A percentile compares a stretch with the other conserved stretches of the same genome.
phyloP scores from a whole-genome alignment of 2,113 vertebrate genomes.

The Corythoichthys haematopterus region DNA sequence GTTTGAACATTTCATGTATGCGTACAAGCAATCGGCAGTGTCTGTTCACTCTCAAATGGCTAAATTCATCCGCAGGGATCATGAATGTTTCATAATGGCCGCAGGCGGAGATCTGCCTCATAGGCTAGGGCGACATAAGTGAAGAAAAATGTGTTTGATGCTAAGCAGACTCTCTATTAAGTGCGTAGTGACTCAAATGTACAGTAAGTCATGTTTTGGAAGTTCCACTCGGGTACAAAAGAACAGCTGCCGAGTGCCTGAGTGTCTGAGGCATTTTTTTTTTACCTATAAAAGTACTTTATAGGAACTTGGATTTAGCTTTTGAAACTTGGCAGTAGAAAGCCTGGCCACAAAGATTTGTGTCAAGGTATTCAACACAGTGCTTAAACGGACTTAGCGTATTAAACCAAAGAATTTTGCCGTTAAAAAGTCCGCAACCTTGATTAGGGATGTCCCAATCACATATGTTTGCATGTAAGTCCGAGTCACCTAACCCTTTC shows the following conservation, averaged over 20 bases:
- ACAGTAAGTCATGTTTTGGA: not conserved
- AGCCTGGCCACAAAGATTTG: no score
- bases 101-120: conserved; percentile 28
- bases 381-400: no score
- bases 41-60: conserved; percentile 15
- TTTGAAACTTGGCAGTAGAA: no score
- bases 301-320: no score
- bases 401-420: no score
- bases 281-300: conserved; percentile 31
- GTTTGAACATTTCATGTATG: not conserved
- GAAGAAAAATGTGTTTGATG: conserved; percentile 22
- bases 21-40: not conserved
- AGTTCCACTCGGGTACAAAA: not conserved
- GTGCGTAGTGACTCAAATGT: not conserved
- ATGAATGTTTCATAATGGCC: conserved; percentile 59
- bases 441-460: no score
- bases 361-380: no score
- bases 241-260: not conserved
- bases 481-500: no score
- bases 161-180: not conserved
- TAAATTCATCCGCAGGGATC: conserved; percentile 40
- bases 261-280: no score
- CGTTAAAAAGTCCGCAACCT: no score
- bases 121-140: conserved; percentile 14
- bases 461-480: no score